Evolutionary conservation across 2,797 vertebrate genomes (phyloP).

Genomic region (Chromobotia macracanthus): DNA sequence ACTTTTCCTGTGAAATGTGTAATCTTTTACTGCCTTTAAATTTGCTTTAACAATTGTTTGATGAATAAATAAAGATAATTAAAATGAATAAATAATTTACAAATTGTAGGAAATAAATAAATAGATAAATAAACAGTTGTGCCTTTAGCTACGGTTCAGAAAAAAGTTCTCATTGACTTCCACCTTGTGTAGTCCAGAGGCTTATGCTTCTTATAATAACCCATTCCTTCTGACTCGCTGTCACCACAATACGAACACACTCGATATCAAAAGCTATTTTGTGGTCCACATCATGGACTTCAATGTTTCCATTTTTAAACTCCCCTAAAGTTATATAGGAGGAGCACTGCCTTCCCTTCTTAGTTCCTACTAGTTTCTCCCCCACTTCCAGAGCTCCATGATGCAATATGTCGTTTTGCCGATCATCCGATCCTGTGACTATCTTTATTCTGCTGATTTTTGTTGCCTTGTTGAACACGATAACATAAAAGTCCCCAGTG

Average conservation of each 20-base stretch:
- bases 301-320: constrained; percentile 93
- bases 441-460: constrained; percentile 93
- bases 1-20: constrained; percentile 14
- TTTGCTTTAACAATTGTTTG: constrained; percentile 12
- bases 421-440: constrained; percentile 91
- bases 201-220: constrained; percentile 94
- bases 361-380: constrained; percentile 82
- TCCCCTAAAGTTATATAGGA: constrained; percentile 90
- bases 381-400: constrained; percentile 92
- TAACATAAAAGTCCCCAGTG: constrained; percentile 88
- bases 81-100: constrained; percentile 68
- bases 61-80: constrained; percentile 63
- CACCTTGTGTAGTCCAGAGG: constrained; percentile 89
- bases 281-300: constrained; percentile 89
- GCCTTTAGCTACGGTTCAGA: constrained; percentile 61
- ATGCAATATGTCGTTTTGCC: constrained; percentile 92
- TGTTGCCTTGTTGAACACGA: constrained; percentile 88
- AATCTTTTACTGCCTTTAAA: not conserved
- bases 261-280: constrained; percentile 92
- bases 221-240: constrained; percentile 94
- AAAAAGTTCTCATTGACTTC: constrained; percentile 77
- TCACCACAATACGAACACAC: constrained; percentile 92
- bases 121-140: constrained; percentile 61
- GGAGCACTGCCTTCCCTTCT: constrained; percentile 87
- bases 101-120: constrained; percentile 59